A percentile compares a stretch with the other conserved stretches of the same genome.
Conservation (phyloP, 2,797 vertebrate genomes). For the Urophycis tenuis region DNA sequence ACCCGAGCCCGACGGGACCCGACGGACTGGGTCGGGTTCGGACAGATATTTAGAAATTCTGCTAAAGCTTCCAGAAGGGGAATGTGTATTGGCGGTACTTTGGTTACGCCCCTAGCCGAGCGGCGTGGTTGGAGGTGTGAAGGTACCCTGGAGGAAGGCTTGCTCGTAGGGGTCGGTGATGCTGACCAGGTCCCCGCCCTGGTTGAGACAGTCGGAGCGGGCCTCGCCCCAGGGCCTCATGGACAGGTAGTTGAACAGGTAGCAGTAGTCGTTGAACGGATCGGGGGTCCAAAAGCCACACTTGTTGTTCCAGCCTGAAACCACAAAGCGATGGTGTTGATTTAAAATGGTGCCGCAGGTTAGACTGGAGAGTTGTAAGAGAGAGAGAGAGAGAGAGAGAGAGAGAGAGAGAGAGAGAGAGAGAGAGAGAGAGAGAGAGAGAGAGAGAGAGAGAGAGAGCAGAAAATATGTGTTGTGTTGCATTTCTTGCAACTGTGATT, state of each 20-base stretch:
- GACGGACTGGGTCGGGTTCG: no score
- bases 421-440: neutral
- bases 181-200: conserved; percentile 71
- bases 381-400: no score
- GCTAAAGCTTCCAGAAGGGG: no score
- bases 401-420: neutral
- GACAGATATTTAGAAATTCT: no score
- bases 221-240: conserved; percentile 70
- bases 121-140: neutral
- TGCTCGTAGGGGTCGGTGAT: conserved; percentile 71
- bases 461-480: no score
- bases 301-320: conserved; percentile 70
- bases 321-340: neutral
- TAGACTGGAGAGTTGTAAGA: no score
- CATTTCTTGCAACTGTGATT: no score
- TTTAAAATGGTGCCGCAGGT: neutral
- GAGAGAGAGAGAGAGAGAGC: no score
- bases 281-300: conserved; percentile 69
- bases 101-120: neutral
- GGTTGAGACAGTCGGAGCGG: conserved; percentile 70
- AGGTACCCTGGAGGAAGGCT: conserved; percentile 65
- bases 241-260: conserved; percentile 67
- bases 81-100: no score
- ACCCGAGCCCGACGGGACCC: no score
- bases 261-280: conserved; percentile 74